Conservation (phyloP, 2,888 invertebrate genomes). For the Pseudococcus jackbeardsleyi region DNA sequence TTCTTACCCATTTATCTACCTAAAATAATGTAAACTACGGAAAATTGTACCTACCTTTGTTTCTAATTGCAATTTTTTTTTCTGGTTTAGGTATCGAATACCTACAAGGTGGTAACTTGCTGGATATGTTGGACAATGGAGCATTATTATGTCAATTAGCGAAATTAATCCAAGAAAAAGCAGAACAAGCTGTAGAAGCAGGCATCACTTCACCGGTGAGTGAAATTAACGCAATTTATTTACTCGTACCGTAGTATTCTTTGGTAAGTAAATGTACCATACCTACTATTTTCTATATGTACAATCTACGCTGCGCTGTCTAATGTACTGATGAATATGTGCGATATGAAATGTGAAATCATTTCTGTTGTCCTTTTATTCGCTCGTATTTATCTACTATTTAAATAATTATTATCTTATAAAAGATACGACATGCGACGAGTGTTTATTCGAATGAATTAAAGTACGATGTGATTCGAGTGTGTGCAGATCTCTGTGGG, state of each 20-base stretch:
- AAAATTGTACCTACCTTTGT: not conserved
- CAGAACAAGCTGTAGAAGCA: slow-evolving; percentile 77
- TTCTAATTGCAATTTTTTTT: slow-evolving; percentile 20
- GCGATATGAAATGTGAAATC: not conserved
- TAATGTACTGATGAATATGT: too few species aligned
- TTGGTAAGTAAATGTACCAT: not conserved
- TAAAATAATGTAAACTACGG: too few species aligned
- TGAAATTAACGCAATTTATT: slow-evolving; percentile 18
- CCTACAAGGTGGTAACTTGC: slow-evolving; percentile 83
- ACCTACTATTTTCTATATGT: too few species aligned
- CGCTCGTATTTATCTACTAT: not conserved
- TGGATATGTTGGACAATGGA: slow-evolving; percentile 87
- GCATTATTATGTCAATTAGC: slow-evolving; percentile 86
- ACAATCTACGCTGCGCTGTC: too few species aligned
- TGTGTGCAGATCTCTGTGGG: not conserved
- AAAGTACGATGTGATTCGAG: not conserved
- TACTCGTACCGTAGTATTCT: not conserved
- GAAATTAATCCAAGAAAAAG: slow-evolving; percentile 82
- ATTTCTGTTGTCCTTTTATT: not conserved
- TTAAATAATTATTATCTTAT: not conserved
- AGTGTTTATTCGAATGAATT: slow-evolving; percentile 22
- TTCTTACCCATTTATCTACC: too few species aligned
- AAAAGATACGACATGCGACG: not conserved
- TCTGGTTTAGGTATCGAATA: slow-evolving; percentile 77
- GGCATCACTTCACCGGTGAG: slow-evolving; percentile 70